Evolutionary conservation across 2,113 vertebrate genomes (phyloP), one percentile per base, ranked within the genome.

Genomic region (Leucopsar rothschildi): DNA sequence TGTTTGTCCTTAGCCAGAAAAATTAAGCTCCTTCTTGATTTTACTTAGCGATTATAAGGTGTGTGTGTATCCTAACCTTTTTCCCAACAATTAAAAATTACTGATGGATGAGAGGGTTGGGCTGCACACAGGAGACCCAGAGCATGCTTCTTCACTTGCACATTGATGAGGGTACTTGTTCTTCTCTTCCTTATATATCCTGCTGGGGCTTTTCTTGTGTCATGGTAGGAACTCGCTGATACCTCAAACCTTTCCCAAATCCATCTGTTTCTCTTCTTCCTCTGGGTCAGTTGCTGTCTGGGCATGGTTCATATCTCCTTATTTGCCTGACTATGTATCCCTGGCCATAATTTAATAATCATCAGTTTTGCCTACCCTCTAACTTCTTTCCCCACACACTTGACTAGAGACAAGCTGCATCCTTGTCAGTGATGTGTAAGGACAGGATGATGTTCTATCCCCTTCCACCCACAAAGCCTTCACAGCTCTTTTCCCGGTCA

Each of bases 191-290:
- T 44, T 53, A 5, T 24, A 12, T 53, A 14, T 69, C 72, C 39
- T 55, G 40, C 60, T 78, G 1, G 0, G 0, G 0, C 0, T 0
- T 27, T 11, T 29, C 29, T 53, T 66, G 9, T 61, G 50, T 59
- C n/a, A 7, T 21, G 16, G 44, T 40, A 53, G 79, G 44, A 94
- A 71, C 31, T 3, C 0, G 0, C 39, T 84, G 44, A 20, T 60
- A 29, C 33, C 37, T 50, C 33, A 72, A 77, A 85, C 42, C 19
- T 29, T 65, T 42, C 21, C 45, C 37, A 71, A 49, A 35, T 12
- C 10, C n/a, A 27, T 37, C 61, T 53, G 23, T 87, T 87, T 65
- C 64, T 20, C 45, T 77, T 10, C 47, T 82, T 49, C 55, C 27
- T 88, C 57, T 28, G 39, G 69, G 57, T 71, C 27, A 13, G 11